Conservation (phyloP, 2,888 invertebrate species). For the Drosophila nr. perissopoda region DNA sequence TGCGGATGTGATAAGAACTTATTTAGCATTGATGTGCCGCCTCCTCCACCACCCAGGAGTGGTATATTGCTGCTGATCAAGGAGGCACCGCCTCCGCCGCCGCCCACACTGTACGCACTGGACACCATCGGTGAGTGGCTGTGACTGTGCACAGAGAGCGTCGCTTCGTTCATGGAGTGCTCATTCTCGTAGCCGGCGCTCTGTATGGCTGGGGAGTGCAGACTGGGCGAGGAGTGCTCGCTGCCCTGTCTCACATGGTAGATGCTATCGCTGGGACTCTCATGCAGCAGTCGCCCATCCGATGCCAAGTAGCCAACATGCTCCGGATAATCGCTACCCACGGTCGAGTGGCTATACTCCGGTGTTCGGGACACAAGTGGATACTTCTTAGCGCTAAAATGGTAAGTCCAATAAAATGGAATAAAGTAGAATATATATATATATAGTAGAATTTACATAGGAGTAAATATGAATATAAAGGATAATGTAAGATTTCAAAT, state of each 20-base stretch:
- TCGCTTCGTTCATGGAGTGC: slow-evolving; percentile 66
- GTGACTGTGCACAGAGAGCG: slow-evolving; percentile 67
- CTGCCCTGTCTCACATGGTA: slow-evolving; percentile 81
- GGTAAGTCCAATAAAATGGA: not conserved
- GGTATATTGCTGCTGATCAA: slow-evolving; percentile 83
- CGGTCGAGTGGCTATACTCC: slow-evolving; percentile 77
- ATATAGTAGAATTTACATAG: too few relatives aligned
- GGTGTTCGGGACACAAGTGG: slow-evolving; percentile 73
- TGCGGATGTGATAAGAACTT: slow-evolving; percentile 84
- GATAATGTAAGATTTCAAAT: fast-evolving
- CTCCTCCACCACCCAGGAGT: slow-evolving; percentile 67
- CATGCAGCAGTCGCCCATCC: slow-evolving; percentile 76
- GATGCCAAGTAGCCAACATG: slow-evolving; percentile 65
- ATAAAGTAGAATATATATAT: too few relatives aligned
- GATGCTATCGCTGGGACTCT: slow-evolving; percentile 61
- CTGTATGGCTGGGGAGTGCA: slow-evolving; percentile 83
- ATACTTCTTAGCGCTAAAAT: slow-evolving; percentile 79
- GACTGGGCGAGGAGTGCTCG: slow-evolving; percentile 81
- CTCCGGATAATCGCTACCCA: slow-evolving; percentile 78
- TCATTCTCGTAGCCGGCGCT: slow-evolving; percentile 72
- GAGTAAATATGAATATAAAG: not conserved
- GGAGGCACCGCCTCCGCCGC: slow-evolving; percentile 67
- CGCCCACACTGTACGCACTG: slow-evolving; percentile 76
- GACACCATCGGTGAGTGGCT: slow-evolving; percentile 74
- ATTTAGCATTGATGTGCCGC: slow-evolving; percentile 79